Percentiles rank a stretch among this genome's conserved stretches.
Conservation (phyloP, 37 sponge, comb jelly and placozoan genomes). For the Petrosia ficiformis region DNA sequence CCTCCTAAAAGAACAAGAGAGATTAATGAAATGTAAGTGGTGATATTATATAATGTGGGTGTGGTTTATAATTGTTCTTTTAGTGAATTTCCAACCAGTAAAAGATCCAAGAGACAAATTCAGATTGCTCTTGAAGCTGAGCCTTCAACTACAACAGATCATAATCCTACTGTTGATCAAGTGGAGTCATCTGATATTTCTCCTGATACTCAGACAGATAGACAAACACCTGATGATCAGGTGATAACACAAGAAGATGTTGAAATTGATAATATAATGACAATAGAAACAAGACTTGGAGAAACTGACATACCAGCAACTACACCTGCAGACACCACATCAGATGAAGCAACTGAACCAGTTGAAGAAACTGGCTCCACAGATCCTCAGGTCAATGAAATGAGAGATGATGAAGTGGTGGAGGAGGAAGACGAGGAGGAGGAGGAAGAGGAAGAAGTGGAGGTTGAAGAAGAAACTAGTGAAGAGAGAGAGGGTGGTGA, state of each 20-base stretch:
- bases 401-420: slow-evolving; percentile 1
- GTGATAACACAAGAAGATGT: not conserved
- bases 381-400: not conserved
- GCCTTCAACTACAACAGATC: not conserved
- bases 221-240: not conserved
- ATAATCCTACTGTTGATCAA: not conserved
- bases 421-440: slow-evolving; percentile 19
- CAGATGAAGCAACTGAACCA: not conserved
- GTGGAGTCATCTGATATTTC: not conserved
- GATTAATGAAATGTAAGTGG: not conserved
- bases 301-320: not conserved
- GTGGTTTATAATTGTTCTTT: too few species aligned
- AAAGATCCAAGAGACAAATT: not conserved
- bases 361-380: not conserved
- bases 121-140: not conserved
- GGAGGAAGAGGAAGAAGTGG: not conserved
- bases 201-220: not conserved
- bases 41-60: not conserved
- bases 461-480: slow-evolving; percentile 11
- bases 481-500: slow-evolving; percentile 5
- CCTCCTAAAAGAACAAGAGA: slow-evolving; percentile 4
- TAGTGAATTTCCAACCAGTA: not conserved
- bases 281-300: not conserved
- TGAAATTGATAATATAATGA: not conserved
- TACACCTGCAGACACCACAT: not conserved